Percentiles rank a stretch among this genome's conserved stretches.
These are phyloP conservation scores for Garrulus glandarius DNA, from an alignment of 2,797 vertebrate species.

Conservation along the genomic window DNA sequence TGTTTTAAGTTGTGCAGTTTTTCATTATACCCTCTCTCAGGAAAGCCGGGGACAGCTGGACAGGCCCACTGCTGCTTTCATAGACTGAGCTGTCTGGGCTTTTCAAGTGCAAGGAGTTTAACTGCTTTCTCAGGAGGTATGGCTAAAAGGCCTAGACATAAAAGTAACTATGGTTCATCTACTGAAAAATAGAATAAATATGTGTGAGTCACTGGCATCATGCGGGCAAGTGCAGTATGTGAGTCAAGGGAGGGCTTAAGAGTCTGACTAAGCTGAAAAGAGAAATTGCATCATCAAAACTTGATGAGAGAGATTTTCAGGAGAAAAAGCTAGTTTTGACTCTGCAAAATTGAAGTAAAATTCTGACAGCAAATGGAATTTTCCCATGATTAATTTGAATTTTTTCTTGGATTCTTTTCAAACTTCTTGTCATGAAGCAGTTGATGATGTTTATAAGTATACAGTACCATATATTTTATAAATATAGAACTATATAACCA, in stretches of 20 bases:
- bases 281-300: slow-evolving; percentile 1
- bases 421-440: background rate
- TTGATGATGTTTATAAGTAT: background rate
- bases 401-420: background rate
- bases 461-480: background rate
- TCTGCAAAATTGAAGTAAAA: slow-evolving; percentile 32
- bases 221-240: background rate
- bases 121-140: background rate
- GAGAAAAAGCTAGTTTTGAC: background rate
- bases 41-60: background rate
- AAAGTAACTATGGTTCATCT: background rate
- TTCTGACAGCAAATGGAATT: background rate
- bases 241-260: background rate
- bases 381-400: background rate
- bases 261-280: background rate
- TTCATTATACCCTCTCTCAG: background rate
- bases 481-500: background rate
- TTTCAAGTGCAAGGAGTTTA: background rate
- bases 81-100: background rate
- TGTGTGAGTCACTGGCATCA: slow-evolving; percentile 35
- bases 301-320: background rate
- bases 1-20: background rate
- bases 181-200: slow-evolving; percentile 2
- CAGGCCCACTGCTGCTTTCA: background rate
- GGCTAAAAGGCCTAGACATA: background rate